Evolutionary conservation across 2,888 invertebrate species (phyloP), one percentile per base, ranked within the genome.

Genomic region (Zonitis immaculata): DNA sequence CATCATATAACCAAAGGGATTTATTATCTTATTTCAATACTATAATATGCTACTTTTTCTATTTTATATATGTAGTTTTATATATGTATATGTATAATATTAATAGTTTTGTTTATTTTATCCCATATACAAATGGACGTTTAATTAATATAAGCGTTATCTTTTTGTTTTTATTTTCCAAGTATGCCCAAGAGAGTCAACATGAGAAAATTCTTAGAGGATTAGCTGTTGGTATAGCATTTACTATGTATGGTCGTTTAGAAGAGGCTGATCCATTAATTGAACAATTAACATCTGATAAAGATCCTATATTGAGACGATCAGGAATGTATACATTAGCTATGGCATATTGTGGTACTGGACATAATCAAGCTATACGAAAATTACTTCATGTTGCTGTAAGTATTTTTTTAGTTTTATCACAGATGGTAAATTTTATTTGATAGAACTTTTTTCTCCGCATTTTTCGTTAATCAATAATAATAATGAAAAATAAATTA

Each of bases 181-280:
- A 86, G 83, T 94, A 93, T 75, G 94, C 94, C 12, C 91, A 92
- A 75, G 95, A 96, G 73, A 95, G 95, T 42, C 94, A 95, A 73
- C 99, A 99, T 73, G 99, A 99, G 74, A 99, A 99, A 77, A 99
- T 99, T 70, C 80, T 98, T 52, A 86, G 99, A 42, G 99, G 99
- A 27, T 79, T 99, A 57, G 96, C 98, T 12, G 91, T 98, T 6
- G 99, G 98, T 55, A 95, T 99, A 60, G 86, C 97, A 0, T 85
- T 98, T 60, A 93, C 94, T 1, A 96, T 96, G 94, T 98, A 95
- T 73, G 97, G 97, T 8, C 85, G 95, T 16, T 81, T 97, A 58
- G 98, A 99, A 73, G 96, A 97, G 74, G 97, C 97, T 8, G 97
- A 99, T 79, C 87, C 90, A 5, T 81, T 97, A 48, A 93, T 98